phyloP scores from a whole-genome alignment of 1,140 invertebrate species.

The Dreissena polymorpha region DNA sequence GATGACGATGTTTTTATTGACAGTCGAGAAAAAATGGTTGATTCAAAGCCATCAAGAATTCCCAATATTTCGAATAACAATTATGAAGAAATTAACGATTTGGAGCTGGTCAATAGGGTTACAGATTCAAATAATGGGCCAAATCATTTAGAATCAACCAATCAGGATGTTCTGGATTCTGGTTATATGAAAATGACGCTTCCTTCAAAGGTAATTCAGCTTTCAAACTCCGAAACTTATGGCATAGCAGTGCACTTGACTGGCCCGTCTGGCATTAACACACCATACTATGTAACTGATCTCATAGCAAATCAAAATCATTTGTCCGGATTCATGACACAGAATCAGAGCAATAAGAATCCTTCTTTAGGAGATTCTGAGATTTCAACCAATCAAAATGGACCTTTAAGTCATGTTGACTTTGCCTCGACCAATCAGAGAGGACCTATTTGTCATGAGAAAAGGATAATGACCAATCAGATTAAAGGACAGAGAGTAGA shows the following conservation, averaged over 20 bases:
- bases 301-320: too few species aligned
- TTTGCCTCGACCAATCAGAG: neutral
- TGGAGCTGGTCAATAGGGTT: conserved; percentile 9
- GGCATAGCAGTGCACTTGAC: conserved; percentile 6
- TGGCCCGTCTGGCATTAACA: neutral
- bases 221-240: neutral
- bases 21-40: neutral
- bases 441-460: conserved; percentile 26
- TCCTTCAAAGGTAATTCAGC: neutral
- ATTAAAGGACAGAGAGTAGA: too few species aligned
- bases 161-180: conserved; percentile 1
- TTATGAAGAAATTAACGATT: conserved; percentile 37
- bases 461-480: conserved; percentile 7
- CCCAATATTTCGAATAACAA: neutral
- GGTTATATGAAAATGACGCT: conserved; percentile 51
- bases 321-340: too few species aligned
- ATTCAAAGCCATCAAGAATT: neutral
- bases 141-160: neutral
- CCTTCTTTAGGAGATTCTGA: neutral
- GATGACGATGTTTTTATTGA: neutral
- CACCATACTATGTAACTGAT: neutral
- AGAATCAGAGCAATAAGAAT: too few species aligned
- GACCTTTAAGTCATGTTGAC: conserved; percentile 9
- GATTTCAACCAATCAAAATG: conserved; percentile 24
- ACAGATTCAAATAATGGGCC: neutral